These are phyloP conservation scores for Cryptoblepharus egeriae DNA, from an alignment of 2,797 vertebrate species.

Conservation along the genomic window DNA sequence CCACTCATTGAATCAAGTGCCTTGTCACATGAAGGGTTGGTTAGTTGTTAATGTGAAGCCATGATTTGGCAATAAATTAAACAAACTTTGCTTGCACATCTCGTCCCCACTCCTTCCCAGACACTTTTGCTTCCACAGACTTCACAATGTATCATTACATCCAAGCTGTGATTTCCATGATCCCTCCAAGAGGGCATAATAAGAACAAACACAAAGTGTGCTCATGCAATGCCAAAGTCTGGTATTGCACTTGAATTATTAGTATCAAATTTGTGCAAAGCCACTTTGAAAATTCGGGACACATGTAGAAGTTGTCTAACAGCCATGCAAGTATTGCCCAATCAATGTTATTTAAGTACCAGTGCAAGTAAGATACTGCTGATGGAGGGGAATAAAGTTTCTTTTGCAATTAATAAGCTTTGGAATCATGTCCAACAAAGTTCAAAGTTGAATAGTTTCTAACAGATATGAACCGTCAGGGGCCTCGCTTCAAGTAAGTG, in stretches of 20 bases:
- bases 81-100: too few relatives aligned
- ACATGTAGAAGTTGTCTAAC: background rate
- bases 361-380: background rate
- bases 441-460: background rate
- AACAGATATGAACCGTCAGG: background rate
- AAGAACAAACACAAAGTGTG: too few relatives aligned
- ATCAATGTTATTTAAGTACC: background rate
- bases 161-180: too few relatives aligned
- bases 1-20: background rate
- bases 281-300: background rate
- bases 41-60: too few relatives aligned
- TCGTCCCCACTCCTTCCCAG: too few relatives aligned
- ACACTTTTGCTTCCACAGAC: too few relatives aligned
- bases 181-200: too few relatives aligned
- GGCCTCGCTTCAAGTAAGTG: too few relatives aligned
- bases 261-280: background rate
- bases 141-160: too few relatives aligned
- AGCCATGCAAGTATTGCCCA: background rate
- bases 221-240: too few relatives aligned
- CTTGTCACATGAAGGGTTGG: background rate
- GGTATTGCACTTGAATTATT: too few relatives aligned
- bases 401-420: background rate
- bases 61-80: too few relatives aligned
- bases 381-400: background rate
- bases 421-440: background rate